Conservation (phyloP, 2,797 vertebrate species). For the Carcharodon carcharias region DNA sequence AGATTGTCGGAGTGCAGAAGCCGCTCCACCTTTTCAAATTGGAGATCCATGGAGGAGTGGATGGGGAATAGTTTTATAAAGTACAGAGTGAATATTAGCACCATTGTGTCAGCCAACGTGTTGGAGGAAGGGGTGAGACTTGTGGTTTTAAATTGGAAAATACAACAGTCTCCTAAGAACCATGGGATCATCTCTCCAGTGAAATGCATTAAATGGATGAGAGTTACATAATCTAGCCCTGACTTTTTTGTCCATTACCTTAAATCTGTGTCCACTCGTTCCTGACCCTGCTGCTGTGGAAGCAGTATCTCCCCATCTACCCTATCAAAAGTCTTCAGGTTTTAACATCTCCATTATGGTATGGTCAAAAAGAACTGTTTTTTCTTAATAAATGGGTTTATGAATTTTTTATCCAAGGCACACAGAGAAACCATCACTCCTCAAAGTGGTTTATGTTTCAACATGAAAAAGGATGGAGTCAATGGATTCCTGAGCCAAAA, state of each 20-base stretch:
- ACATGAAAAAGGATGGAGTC: background rate
- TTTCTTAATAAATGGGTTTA: background rate
- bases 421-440: background rate
- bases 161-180: background rate
- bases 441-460: background rate
- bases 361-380: background rate
- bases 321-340: background rate
- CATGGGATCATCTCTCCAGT: background rate
- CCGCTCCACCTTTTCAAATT: too few species aligned
- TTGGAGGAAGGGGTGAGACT: too few species aligned
- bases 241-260: too few species aligned
- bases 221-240: too few species aligned
- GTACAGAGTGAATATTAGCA: too few species aligned
- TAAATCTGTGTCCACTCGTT: too few species aligned
- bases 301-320: too few species aligned
- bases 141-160: background rate
- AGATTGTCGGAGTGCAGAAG: too few species aligned
- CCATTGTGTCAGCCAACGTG: too few species aligned
- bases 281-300: too few species aligned
- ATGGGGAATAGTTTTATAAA: too few species aligned
- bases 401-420: conserved; percentile 1
- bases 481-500: background rate
- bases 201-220: background rate
- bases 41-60: too few species aligned
- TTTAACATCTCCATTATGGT: background rate